Conservation (phyloP, 2,113 vertebrate genomes). For the Pituophis catenifer region DNA sequence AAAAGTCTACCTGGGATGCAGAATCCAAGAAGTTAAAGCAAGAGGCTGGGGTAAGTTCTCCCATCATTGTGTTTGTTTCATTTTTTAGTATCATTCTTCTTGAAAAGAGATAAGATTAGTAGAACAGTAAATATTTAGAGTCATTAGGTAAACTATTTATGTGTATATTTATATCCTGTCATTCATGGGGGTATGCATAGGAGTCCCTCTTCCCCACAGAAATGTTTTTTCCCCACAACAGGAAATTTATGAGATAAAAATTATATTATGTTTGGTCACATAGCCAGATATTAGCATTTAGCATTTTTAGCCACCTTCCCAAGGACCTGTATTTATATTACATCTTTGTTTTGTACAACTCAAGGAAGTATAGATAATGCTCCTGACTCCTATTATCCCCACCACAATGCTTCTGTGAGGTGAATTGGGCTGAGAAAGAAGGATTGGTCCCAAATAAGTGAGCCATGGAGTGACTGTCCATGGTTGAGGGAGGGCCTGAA, state of each 20-base stretch:
- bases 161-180: background rate
- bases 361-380: background rate
- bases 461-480: background rate
- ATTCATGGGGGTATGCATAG: background rate
- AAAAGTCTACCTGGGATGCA: slow-evolving; percentile 27
- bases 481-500: background rate
- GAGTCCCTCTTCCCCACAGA: background rate
- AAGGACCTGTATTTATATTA: background rate
- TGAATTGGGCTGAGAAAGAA: background rate
- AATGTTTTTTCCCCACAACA: background rate
- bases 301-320: background rate
- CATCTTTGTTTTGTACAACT: background rate
- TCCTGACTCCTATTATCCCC: background rate
- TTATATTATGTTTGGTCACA: background rate
- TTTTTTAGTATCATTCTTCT: background rate
- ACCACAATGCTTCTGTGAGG: background rate
- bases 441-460: background rate
- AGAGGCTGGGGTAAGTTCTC: slow-evolving; percentile 29
- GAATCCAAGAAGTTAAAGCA: slow-evolving; percentile 45
- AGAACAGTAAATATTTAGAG: background rate
- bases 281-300: background rate
- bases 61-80: background rate
- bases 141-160: background rate
- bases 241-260: background rate
- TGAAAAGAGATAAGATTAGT: background rate